Base-by-base conservation (phyloP, 30 jellyfish, hydroid and myxozoan genomes). In the Nemopilema nomurai region DNA sequence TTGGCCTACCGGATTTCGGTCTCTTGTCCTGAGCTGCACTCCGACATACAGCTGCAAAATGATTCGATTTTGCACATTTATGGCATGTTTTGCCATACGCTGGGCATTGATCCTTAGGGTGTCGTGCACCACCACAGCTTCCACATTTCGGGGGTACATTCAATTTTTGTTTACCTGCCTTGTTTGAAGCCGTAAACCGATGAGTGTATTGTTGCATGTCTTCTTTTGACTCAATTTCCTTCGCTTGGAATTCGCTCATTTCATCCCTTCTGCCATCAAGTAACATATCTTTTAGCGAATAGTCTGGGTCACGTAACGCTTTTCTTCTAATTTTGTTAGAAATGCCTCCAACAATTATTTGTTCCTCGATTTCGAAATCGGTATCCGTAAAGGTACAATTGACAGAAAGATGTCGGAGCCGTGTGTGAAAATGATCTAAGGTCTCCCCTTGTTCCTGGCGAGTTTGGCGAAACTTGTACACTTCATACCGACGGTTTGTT, bases 211-310 rank as follows among this genome's bases (percentile, higher is more conserved):
- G 52, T 20, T 6, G 22, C 20, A 20, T 67, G 31, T 77, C 78
- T 18, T 30, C 49, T n/a, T 66, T 32, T 31, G 80, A 49, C 67
- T 63, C 89, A 79, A 74, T 74, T 16, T 74, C 82, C 49, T 71
- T 71, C 29, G 82, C 82, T 32, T 71, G 52, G 28, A 26, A 30
- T 4, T 69, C 7, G 52, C 90, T 32, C 7, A 30, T 21, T 66
- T 80, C 90, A 80, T 80, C 90, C 18, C 90, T 41, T 23, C 90
- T 49, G 21, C 90, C 90, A 22, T 80, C 90, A 1, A 80, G 49
- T n/a, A 28, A 50, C 90, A 80, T 64, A 6, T 27, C 78, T 32
- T 67, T 80, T 16, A 65, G 52, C 67, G 63, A 50, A 51, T 16
- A 80, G 16, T 33, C 28, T 3, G 90, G 90, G 53, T 80, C 73